Base-by-base conservation (phyloP, 1,140 invertebrate species). In the Pantala flavescens region DNA sequence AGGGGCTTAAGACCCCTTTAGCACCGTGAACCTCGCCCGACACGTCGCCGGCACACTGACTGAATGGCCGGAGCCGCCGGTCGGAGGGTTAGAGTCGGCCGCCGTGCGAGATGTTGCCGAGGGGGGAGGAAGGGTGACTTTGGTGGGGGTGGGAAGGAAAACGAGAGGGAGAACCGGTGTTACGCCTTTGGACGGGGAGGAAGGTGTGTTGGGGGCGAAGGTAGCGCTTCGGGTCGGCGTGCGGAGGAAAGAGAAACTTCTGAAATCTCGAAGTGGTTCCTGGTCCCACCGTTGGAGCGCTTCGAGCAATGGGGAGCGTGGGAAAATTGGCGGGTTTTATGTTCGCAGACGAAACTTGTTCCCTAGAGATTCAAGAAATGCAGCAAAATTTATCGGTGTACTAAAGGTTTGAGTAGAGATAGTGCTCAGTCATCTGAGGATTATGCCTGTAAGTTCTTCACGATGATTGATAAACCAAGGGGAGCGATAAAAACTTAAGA, bases 181-280 rank as follows among this genome's bases (percentile, higher is more conserved):
- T 80, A 83, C 84, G 77, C 83, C 83, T 73, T 83, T 82, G 73
- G 82, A 83, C 81, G 73, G 76, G 77, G 71, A 83, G 81, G 77
- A 76, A 76, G 73, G 78, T 74, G 78, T 70, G 28, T 11, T 19
- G 24, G 71, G 24, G 24, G 5, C 23, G 71, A 80, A 74, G 24
- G 43, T 36, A 12, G 19, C 23, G 76, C 76, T 76, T 77, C 74
- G 24, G 70, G 43, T 42, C 28, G 21, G 21, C 36, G 23, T 23
- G 43, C 36, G 73, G 24, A 55, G 28, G 16, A 24, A 14, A 43
- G 3, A 63, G 19, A 16, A 72, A 24, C 43, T 74, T 24, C 49
- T 42, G 11, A 7, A 23, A 21, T 70, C 63, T 28, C 73, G 24
- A 36, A 24, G 21, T 74, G n/a, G 24, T 70, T 72, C 72, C 36